Base-by-base conservation (phyloP, 2,888 invertebrate genomes). In the Cerastis rubricosa region DNA sequence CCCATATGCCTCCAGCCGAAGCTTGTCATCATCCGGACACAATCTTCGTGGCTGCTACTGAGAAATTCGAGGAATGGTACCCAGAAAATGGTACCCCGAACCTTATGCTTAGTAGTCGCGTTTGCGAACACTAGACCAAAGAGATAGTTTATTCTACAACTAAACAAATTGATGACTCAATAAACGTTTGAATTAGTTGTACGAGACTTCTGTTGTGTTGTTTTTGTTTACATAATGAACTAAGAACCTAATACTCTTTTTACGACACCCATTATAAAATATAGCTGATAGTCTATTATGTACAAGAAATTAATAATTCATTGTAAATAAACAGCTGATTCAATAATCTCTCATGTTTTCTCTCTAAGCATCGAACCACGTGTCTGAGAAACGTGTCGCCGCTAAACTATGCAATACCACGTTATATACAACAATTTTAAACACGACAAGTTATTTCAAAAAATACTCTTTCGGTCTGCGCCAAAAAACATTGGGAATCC, bases 281-380 rank as follows among this genome's bases (percentile, higher is more conserved):
- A 63, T 63, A 45, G 43, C 22, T 25, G 54, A 68, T 68, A 57
- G 35, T 19, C 7, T 57, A 43, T 81, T 59, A 43, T 14, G 4
- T 57, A n/a, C 43, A 54, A 68, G 45, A 66, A 82, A 43, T 43
- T 64, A 43, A 54, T 76, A 59, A 83, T 45, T 19, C 14, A 9
- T 14, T 35, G 25, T 47, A 49, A 19, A 81, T 69, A 85, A 72
- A 74, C 85, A 81, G 81, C 61, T 85, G 85, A 81, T 74, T 54
- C 63, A 63, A 71, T 85, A 61, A 82, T 71, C 45, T 65, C 22
- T n/a, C 17, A 22, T 76, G 68, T 82, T 67, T 72, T 83, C 72
- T 71, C 63, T 35, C 7, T n/a, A 11, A 59, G 35, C 35, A n/a
- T 68, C 14, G 11, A 64, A 29, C 86, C 83, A 83, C 86, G 86